Base-by-base conservation (phyloP, 1,140 invertebrate species). In the Caenorhabditis latens region DNA sequence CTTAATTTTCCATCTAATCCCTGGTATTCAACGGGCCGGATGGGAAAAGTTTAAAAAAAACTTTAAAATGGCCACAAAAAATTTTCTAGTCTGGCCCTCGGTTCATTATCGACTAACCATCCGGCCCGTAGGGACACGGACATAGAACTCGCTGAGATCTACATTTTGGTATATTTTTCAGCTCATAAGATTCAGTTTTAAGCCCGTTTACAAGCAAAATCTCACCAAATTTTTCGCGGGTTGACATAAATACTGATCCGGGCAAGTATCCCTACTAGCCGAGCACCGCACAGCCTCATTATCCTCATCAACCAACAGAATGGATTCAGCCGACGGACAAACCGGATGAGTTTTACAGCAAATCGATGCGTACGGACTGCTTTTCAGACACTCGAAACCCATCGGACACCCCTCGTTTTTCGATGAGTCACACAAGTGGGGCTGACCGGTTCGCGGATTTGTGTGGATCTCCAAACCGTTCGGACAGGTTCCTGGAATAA, bases 341-440 rank as follows among this genome's bases (percentile, higher is more conserved):
- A 85, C 65, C 42, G 88, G 88, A 50, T 79, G 55, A 14, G 86
- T 87, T 85, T 88, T 87, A 67, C 89, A 90, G 50, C 89, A 90
- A 32, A 90, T 75, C 9, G 88, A 83, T 8, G 89, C 85, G 53
- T 79, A 89, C 19, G 84, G 89, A 71, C 65, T 79, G 48, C 67
- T 90, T 83, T 83, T 88, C 50, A 90, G 16, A 75, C 89, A 90
- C 46, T 89, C 87, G 83, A 84, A 90, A 14, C 89, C 89, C 58
- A 90, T 82, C 48, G 89, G 89, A 65, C 89, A 90, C 24, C 89
- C 89, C 42, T 82, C 75, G 19, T 88, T 88, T 57, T 90, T 85
- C 32, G 19, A 9, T 4, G 53, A 67, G 65, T 88, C 88, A 48
- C 89, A 90, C 8, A 90, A 71, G 46, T 90, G 89, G 24, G 89